Base-by-base conservation (phyloP, 2,888 invertebrate species). In the Brassicogethes aeneus region DNA sequence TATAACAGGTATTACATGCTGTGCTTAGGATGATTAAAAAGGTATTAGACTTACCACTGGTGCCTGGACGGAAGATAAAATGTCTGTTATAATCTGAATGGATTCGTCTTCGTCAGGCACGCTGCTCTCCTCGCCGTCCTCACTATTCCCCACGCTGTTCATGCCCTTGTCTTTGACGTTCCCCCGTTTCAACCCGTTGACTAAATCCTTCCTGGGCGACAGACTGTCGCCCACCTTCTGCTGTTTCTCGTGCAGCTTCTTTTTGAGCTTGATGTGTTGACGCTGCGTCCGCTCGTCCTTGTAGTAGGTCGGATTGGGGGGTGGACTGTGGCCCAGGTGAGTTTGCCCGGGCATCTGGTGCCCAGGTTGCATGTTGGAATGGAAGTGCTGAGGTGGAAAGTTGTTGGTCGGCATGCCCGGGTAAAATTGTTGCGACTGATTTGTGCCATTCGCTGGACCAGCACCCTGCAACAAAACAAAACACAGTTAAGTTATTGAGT, bases 201-300 rank as follows among this genome's bases (percentile, higher is more conserved):
- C 61, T 54, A 80, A 60, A 55, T 79, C 82, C 17, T 43, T 39
- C 34, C 40, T 37, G 30, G 53, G 55, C 33, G 48, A 46, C 39
- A 55, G 39, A 35, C 50, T 51, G 29, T 48, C 47, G 29, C 32
- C 46, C 12, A 45, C 38, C 45, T 62, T 64, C 45, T 59, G 59
- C 47, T 66, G 65, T 48, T 67, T 67, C 40, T 66, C 66, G 60
- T 86, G 85, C 51, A 85, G 68, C 67, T 86, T 86, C 57, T 80
- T 79, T 63, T 82, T 78, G 55, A 87, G 71, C 68, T 87, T 88
- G 48, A 77, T 78, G 62, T 83, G 81, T 65, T 85, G 85, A 47
- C 84, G 71, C 61, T 85, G 85, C 32, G 84, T 76, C 56, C 88
- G 73, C 65, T 88, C 88, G 65, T 87, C 85, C 64, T 86, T 84